Base-by-base conservation (phyloP, 2,797 vertebrate genomes). In the Diplodus sargus region DNA sequence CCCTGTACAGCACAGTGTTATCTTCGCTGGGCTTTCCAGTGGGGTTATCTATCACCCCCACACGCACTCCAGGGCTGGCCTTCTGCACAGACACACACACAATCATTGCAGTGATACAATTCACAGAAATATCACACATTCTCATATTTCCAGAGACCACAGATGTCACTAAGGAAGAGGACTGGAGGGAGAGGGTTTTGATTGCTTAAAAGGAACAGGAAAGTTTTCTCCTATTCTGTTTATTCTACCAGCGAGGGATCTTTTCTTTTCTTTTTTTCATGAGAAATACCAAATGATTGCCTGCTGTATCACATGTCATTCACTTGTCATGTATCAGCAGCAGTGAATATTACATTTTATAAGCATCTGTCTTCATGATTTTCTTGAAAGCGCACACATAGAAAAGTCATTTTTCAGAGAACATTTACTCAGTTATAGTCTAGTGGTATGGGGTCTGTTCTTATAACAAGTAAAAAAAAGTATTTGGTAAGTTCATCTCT, bases 1-100 rank as follows among this genome's bases (percentile, higher is more conserved):
- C 98, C 92, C 96, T 94, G 89, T 97, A 97, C 91, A 98, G 85
- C 81, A 85, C 79, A 23, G 96, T 98, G 91, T 93, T 97, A 63
- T 97, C 97, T 91, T 97, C 95, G 9, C 87, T 95, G 91, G 97
- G 95, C 91, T 96, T 97, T 90, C 94, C 94, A 52, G 91, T 87
- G 84, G 97, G 97, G 94, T 99, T 99, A 95, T 96, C 95, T 91
- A 99, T 94, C 94, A 99, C 88, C 28, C 97, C 97, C 49, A 99
- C 45, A 28, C 97, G 97, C 67, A 95, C 89, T 83, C 94, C 95
- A 51, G 91, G 90, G 92, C 95, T 97, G 86, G 93, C 93, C 93
- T 96, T 97, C 98, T 99, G 92, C 60, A 12, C 68, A 42, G 63
- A 62, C 45, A 70, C 62, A 73, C 47, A 74, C 52, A 52, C 51